phyloP scores from a whole-genome alignment of 2,797 vertebrate species.

The Remorina albescens region DNA sequence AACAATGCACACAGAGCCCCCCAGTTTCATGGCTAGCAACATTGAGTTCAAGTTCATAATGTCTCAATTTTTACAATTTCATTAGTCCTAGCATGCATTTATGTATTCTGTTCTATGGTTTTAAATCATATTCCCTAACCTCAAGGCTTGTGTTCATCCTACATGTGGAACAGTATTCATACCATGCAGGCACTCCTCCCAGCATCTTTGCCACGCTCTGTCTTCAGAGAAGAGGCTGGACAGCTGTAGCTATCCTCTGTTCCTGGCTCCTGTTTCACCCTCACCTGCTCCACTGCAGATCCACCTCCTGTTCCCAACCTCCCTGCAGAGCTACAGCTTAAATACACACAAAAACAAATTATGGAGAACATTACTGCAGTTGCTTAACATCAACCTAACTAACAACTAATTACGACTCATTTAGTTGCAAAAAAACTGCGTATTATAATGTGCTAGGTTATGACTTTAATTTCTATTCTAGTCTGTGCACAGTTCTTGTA shows the following conservation, averaged over 20 bases:
- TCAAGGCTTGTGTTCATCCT: neutral
- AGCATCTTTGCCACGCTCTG: slow-evolving; percentile 91
- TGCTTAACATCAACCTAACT: neutral
- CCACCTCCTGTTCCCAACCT: slow-evolving; percentile 84
- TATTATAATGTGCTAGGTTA: neutral
- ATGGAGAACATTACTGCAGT: neutral
- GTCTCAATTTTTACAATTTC: no score
- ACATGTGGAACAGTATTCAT: slow-evolving; percentile 9
- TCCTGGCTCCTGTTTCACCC: slow-evolving; percentile 96
- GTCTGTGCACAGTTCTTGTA: neutral
- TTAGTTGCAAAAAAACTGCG: neutral
- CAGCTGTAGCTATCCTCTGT: slow-evolving; percentile 92
- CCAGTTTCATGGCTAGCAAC: no score
- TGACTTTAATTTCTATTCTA: neutral
- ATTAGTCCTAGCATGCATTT: no score
- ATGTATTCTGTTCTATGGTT: no score
- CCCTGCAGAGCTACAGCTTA: slow-evolving; percentile 94
- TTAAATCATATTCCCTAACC: neutral
- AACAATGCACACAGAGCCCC: no score
- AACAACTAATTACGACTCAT: neutral
- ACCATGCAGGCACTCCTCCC: slow-evolving; percentile 97
- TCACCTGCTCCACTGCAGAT: slow-evolving; percentile 89
- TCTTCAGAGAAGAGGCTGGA: slow-evolving; percentile 87
- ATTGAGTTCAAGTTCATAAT: no score
- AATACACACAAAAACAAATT: slow-evolving; percentile 37